These are phyloP conservation scores for Parnassius smintheus DNA, from an alignment of 2,888 invertebrate genomes.

Conservation along the genomic window DNA sequence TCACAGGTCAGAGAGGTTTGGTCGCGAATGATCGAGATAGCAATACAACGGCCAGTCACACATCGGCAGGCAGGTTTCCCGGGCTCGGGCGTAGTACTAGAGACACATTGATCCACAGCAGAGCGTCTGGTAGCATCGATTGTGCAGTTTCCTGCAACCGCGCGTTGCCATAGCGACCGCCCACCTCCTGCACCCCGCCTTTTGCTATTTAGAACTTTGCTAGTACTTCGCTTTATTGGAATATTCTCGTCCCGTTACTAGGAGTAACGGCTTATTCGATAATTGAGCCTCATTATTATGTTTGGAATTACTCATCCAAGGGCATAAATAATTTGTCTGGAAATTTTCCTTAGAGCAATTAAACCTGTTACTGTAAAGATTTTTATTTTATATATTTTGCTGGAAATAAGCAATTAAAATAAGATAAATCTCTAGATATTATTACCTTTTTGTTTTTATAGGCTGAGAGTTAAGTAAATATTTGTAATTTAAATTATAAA, in stretches of 20 bases:
- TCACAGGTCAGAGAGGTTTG: conserved; percentile 44
- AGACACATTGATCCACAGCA: conserved; percentile 79
- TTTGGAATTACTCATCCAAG: conserved; percentile 7
- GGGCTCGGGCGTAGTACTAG: conserved; percentile 79
- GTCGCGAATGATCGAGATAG: conserved; percentile 45
- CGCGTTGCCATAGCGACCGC: conserved; percentile 65
- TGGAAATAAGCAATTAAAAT: no score
- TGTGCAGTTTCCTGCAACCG: conserved; percentile 80
- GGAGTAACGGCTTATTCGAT: conserved; percentile 27
- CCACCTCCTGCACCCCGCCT: conserved; percentile 64
- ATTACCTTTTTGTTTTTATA: no score
- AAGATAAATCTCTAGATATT: no score
- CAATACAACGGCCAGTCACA: conserved; percentile 48
- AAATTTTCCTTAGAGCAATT: conserved; percentile 13
- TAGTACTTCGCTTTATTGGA: conserved; percentile 55
- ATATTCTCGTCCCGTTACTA: conserved; percentile 42
- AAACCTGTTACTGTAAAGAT: no score
- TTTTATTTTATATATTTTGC: no score
- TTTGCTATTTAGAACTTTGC: conserved; percentile 56
- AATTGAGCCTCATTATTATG: conserved; percentile 18
- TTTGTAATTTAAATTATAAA: no score
- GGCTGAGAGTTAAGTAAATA: no score
- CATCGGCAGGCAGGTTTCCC: conserved; percentile 61
- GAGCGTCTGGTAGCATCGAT: conserved; percentile 79
- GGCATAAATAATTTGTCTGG: conserved; percentile 14